Evolutionary conservation across 2,888 invertebrate genomes (phyloP).

Genomic region (Eilema sororculum): DNA sequence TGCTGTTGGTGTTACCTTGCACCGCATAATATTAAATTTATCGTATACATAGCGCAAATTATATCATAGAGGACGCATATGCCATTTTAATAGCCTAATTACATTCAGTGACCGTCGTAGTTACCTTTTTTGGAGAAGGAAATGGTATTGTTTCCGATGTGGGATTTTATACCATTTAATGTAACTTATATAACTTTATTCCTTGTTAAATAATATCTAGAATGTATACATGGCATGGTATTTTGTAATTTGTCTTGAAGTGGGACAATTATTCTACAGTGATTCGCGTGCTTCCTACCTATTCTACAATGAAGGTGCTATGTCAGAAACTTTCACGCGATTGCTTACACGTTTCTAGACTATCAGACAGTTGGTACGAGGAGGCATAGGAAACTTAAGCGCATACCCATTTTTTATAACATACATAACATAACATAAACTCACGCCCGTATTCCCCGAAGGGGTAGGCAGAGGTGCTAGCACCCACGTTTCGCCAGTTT

Average conservation of each 20-base stretch:
- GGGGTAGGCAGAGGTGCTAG: no score
- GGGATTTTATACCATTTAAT: conserved; percentile 2
- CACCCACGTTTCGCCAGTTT: no score
- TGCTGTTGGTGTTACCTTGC: conserved; percentile 24
- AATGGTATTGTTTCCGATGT: conserved; percentile 21
- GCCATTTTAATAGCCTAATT: conserved; percentile 28
- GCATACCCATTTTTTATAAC: background rate
- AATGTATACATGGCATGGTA: background rate
- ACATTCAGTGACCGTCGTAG: conserved; percentile 13
- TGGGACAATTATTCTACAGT: background rate
- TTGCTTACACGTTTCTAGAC: background rate
- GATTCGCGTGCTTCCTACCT: background rate
- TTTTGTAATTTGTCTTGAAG: conserved; percentile 1
- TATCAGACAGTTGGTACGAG: background rate
- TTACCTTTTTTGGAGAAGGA: conserved; percentile 17
- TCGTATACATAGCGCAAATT: conserved; percentile 42
- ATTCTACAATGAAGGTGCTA: conserved; percentile 1
- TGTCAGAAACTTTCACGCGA: conserved; percentile 6
- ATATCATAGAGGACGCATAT: conserved; percentile 46
- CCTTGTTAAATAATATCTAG: conserved; percentile 1
- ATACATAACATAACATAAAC: no score
- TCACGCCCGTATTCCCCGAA: no score
- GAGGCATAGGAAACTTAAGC: background rate
- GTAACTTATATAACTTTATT: background rate
- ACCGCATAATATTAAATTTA: conserved; percentile 30